phyloP scores from a whole-genome alignment of 2,888 invertebrate genomes.

The Cepaea hortensis region DNA sequence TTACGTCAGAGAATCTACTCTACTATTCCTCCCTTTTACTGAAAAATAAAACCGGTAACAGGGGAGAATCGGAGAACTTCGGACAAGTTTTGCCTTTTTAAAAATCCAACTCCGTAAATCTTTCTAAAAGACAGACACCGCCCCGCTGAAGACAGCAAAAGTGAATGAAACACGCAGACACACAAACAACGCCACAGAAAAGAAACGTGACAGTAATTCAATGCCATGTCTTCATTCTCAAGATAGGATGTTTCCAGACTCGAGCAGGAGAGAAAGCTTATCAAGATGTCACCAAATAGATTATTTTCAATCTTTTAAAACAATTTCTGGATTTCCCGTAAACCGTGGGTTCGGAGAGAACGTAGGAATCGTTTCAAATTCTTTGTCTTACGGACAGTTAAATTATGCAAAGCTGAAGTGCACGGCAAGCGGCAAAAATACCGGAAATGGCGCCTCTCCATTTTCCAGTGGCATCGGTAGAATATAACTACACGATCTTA shows the following conservation, averaged over 20 bases:
- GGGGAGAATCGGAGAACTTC: too few relatives aligned
- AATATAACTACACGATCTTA: constrained; percentile 9
- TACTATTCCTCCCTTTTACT: too few relatives aligned
- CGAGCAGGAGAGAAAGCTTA: not conserved
- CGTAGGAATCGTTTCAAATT: not conserved
- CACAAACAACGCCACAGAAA: not conserved
- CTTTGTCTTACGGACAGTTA: not conserved
- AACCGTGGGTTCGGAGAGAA: too few relatives aligned
- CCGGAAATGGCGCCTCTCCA: constrained; percentile 12
- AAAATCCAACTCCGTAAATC: not conserved
- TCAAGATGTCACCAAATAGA: constrained; percentile 5
- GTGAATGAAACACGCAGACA: not conserved
- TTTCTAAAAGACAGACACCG: not conserved
- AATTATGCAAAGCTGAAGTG: constrained; percentile 25
- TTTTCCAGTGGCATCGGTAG: not conserved
- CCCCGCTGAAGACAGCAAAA: not conserved
- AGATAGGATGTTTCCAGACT: not conserved
- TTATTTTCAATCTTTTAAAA: constrained; percentile 35
- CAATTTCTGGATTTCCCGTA: constrained; percentile 16
- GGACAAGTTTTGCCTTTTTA: too few relatives aligned
- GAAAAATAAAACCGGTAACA: too few relatives aligned
- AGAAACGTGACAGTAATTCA: not conserved
- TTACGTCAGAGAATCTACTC: too few relatives aligned
- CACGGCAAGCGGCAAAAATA: constrained; percentile 9
- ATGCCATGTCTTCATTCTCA: not conserved